These are phyloP conservation scores for Pipa parva DNA, from an alignment of 2,113 vertebrate species.

Conservation along the genomic window DNA sequence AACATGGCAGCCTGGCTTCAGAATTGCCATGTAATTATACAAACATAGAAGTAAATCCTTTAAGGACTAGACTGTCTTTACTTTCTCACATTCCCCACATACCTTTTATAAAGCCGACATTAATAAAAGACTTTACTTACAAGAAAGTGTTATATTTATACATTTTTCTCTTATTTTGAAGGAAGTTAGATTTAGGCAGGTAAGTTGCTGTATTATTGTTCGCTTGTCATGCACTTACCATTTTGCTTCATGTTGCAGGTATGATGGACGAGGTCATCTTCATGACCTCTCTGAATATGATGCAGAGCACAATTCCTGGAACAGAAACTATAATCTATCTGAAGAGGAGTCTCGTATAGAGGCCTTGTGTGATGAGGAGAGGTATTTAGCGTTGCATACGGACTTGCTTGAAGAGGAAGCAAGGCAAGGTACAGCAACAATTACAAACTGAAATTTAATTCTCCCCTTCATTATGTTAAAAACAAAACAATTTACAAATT, in stretches of 20 bases:
- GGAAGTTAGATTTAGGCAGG: slow-evolving; percentile 44
- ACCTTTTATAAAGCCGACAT: background rate
- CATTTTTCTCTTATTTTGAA: background rate
- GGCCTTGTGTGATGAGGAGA: slow-evolving; percentile 95
- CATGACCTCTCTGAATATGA: slow-evolving; percentile 99
- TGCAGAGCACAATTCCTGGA: slow-evolving; percentile 90
- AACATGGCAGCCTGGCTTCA: background rate
- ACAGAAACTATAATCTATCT: slow-evolving; percentile 90
- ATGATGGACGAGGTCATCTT: slow-evolving; percentile 97
- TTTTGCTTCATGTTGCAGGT: slow-evolving; percentile 80
- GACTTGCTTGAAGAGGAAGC: slow-evolving; percentile 98
- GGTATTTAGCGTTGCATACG: slow-evolving; percentile 98
- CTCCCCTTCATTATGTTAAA: background rate
- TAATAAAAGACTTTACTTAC: background rate
- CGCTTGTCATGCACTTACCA: slow-evolving; percentile 66
- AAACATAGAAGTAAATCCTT: slow-evolving; percentile 6
- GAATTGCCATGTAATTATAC: slow-evolving; percentile 6
- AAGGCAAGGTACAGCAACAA: slow-evolving; percentile 84
- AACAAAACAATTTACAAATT: slow-evolving; percentile 56
- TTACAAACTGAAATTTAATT: slow-evolving; percentile 27
- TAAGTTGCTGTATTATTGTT: slow-evolving; percentile 60
- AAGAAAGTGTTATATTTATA: background rate
- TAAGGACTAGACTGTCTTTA: background rate
- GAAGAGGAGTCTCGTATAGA: slow-evolving; percentile 97
- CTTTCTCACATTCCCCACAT: background rate